Percentiles rank a stretch among this genome's conserved stretches.
Conservation (phyloP, 2,797 vertebrate species). For the Mycteria americana region DNA sequence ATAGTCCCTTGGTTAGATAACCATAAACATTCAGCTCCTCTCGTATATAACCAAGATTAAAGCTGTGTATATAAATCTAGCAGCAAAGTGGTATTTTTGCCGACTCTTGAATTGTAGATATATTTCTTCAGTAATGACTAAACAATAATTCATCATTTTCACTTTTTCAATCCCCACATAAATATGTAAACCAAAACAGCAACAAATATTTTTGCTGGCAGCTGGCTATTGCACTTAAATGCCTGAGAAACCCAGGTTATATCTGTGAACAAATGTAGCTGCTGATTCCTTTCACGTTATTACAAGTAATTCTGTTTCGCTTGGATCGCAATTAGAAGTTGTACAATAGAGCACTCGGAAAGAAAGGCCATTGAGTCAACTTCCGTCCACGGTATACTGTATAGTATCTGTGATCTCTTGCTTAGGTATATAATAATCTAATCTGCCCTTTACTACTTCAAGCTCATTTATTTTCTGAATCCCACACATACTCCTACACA, state of each 20-base stretch:
- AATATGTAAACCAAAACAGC: conserved; percentile 49
- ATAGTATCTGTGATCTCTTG: neutral
- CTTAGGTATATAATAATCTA: neutral
- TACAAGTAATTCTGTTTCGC: conserved; percentile 3
- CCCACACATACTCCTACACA: neutral
- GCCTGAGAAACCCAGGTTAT: neutral
- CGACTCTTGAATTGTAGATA: conserved; percentile 43
- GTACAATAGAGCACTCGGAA: neutral
- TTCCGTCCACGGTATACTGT: neutral
- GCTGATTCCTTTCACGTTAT: neutral
- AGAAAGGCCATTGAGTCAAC: neutral
- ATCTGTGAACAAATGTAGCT: neutral
- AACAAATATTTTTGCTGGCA: conserved; percentile 43
- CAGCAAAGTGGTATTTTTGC: conserved; percentile 56
- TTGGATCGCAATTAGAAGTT: neutral
- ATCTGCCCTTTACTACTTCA: neutral
- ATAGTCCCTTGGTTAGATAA: conserved; percentile 69
- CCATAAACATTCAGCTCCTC: conserved; percentile 64
- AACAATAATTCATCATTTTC: conserved; percentile 21
- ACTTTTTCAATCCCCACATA: conserved; percentile 23
- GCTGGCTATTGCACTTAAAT: conserved; percentile 51
- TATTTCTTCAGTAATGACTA: conserved; percentile 56
- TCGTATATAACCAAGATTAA: conserved; percentile 71
- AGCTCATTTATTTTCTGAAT: conserved; percentile 1
- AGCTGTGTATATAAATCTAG: conserved; percentile 63